These are phyloP conservation scores for Opisthograptis luteolata DNA, from an alignment of 2,888 invertebrate species.

Conservation along the genomic window DNA sequence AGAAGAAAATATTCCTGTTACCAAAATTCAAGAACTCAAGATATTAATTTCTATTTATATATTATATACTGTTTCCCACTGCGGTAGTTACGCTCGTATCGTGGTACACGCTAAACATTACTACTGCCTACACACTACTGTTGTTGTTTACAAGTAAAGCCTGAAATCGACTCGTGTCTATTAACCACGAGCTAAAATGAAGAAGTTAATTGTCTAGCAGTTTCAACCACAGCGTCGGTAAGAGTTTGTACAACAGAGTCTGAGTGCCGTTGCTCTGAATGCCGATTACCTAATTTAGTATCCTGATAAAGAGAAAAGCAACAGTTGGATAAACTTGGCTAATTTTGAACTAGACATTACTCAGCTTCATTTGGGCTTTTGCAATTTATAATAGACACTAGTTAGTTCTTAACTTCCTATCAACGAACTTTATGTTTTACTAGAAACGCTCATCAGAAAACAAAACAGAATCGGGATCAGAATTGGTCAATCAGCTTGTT, in stretches of 20 bases:
- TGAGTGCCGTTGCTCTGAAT: conserved; percentile 7
- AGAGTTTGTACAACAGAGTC: conserved; percentile 6
- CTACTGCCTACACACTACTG: conserved; percentile 27
- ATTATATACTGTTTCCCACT: conserved; percentile 31
- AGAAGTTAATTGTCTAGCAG: conserved; percentile 13
- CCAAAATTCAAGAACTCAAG: conserved; percentile 14
- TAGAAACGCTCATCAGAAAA: too few species aligned
- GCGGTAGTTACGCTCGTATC: conserved; percentile 40
- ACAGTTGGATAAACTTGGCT: conserved; percentile 9
- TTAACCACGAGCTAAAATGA: conserved; percentile 39
- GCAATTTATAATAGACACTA: too few species aligned
- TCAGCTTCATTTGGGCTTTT: too few species aligned
- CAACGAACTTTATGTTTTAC: too few species aligned
- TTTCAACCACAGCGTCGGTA: not conserved
- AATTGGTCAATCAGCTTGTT: too few species aligned
- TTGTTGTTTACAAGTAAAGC: conserved; percentile 3
- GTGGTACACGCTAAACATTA: conserved; percentile 43
- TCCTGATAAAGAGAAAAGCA: conserved; percentile 18
- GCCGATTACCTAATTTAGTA: conserved; percentile 18
- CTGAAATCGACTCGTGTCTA: conserved; percentile 23
- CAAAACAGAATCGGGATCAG: too few species aligned
- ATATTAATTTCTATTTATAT: conserved; percentile 27
- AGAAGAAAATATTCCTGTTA: not conserved
- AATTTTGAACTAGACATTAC: too few species aligned
- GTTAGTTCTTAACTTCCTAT: too few species aligned